Conservation (phyloP, 2,113 vertebrate genomes). For the Polypterus senegalus region DNA sequence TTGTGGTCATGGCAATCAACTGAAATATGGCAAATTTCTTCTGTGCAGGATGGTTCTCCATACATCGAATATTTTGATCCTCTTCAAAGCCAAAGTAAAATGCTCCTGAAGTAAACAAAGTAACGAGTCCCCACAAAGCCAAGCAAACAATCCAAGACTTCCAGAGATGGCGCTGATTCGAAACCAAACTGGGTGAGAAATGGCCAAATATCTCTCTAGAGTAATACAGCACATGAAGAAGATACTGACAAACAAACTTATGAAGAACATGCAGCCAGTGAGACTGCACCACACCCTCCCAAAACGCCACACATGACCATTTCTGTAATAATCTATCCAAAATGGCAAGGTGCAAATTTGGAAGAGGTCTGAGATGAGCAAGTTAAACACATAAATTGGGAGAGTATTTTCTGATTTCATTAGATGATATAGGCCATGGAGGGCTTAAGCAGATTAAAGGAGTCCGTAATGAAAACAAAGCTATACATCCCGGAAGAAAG, state of each 20-base stretch:
- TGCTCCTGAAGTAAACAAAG: background rate
- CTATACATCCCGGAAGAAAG: slow-evolving; percentile 13
- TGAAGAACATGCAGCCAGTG: slow-evolving; percentile 8
- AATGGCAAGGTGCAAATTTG: slow-evolving; percentile 20
- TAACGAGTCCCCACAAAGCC: background rate
- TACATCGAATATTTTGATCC: background rate
- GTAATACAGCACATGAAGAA: slow-evolving; percentile 18
- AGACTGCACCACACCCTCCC: background rate
- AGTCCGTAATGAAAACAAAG: slow-evolving; percentile 8
- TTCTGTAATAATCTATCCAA: slow-evolving; percentile 9
- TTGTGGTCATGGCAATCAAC: background rate
- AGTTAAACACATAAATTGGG: slow-evolving; percentile 16
- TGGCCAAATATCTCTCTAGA: slow-evolving; percentile 15
- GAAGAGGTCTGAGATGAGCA: slow-evolving; percentile 15
- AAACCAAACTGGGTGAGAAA: slow-evolving; percentile 4
- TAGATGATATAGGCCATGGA: slow-evolving; percentile 12
- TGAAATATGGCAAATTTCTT: background rate
- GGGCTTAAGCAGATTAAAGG: slow-evolving; percentile 7
- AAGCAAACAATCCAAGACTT: background rate
- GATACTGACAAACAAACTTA: slow-evolving; percentile 16
- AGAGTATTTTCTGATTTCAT: slow-evolving; percentile 4
- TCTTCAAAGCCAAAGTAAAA: background rate
- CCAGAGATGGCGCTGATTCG: background rate
- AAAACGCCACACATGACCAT: background rate
- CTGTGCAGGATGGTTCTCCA: background rate